These are phyloP conservation scores for Spatula clypeata DNA, from an alignment of 2,797 vertebrate genomes.

Conservation along the genomic window DNA sequence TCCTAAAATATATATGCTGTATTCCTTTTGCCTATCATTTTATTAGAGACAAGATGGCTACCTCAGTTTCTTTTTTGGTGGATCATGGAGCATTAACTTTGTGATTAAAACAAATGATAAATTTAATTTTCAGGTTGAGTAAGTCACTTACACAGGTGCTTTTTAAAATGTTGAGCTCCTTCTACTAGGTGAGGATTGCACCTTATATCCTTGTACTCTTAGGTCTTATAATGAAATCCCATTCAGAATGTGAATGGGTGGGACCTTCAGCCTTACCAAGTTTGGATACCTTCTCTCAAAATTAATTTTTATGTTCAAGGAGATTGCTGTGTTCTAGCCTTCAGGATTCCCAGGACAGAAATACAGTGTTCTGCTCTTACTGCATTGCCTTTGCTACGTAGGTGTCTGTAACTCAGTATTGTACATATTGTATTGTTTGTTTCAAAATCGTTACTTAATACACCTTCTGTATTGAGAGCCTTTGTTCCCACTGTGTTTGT, in stretches of 20 bases:
- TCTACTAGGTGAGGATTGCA: fast-evolving
- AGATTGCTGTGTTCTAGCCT: not conserved
- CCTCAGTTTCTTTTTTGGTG: not conserved
- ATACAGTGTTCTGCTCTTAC: not conserved
- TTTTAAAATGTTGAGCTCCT: not conserved
- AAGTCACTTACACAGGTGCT: not conserved
- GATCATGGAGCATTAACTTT: not conserved
- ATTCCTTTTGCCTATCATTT: not conserved
- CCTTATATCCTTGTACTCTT: not conserved
- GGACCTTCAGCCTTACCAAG: not conserved
- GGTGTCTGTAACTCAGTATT: not conserved
- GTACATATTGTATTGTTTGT: not conserved
- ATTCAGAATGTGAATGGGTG: not conserved
- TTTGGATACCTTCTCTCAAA: not conserved
- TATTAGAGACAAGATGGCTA: not conserved
- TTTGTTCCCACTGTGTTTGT: not conserved
- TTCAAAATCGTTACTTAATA: not conserved
- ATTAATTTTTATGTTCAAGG: not conserved
- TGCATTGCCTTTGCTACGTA: not conserved
- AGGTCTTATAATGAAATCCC: not conserved
- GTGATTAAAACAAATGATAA: not conserved
- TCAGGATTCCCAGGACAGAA: not conserved
- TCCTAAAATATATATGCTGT: fast-evolving
- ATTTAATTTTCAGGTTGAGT: not conserved
- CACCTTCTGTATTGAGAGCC: not conserved